Evolutionary conservation across 2,888 invertebrate species (phyloP).

Genomic region (Melipona bicolor): DNA sequence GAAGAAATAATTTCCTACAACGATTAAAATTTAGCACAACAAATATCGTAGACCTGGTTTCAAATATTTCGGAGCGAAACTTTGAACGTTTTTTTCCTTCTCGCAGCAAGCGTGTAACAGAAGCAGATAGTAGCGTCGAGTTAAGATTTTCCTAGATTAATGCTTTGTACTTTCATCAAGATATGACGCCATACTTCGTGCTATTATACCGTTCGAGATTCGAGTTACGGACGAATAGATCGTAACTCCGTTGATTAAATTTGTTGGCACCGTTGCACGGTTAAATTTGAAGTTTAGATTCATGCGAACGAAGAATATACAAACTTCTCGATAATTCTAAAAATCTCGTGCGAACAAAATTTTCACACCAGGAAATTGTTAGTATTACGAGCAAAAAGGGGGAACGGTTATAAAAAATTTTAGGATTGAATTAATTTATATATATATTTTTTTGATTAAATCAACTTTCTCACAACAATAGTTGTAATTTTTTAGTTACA

Average conservation of each 20-base stretch:
- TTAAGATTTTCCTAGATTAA: background rate
- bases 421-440: background rate
- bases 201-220: background rate
- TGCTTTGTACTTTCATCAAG: slow-evolving; percentile 2
- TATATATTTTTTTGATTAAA: too few relatives aligned
- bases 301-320: background rate
- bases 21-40: too few relatives aligned
- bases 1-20: too few relatives aligned
- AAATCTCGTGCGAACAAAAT: background rate
- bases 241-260: slow-evolving; percentile 2
- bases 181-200: background rate
- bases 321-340: background rate
- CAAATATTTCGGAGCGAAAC: too few relatives aligned
- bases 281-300: background rate
- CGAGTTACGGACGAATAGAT: background rate
- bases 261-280: background rate
- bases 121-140: background rate
- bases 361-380: background rate
- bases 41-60: too few relatives aligned
- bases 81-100: too few relatives aligned
- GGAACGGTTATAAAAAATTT: background rate
- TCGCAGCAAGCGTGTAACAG: background rate
- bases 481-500: too few relatives aligned
- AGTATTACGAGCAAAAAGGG: background rate
- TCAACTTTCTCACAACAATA: too few relatives aligned